Conservation (phyloP, 2,113 vertebrate species). For the Progne subis region DNA sequence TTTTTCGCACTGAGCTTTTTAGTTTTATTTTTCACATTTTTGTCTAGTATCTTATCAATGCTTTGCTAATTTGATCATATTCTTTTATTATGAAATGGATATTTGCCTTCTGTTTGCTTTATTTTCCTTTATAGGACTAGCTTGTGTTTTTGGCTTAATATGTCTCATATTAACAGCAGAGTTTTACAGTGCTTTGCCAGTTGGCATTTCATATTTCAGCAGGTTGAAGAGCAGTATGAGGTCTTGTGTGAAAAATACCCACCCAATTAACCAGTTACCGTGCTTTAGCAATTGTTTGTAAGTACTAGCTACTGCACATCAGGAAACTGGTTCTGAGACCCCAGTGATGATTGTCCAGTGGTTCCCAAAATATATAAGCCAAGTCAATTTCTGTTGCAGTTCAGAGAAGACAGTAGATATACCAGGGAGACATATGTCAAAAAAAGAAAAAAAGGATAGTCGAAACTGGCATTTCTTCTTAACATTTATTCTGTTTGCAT, state of each 20-base stretch:
- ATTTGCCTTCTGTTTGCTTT: slow-evolving; percentile 54
- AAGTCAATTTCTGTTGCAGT: background rate
- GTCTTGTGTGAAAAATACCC: slow-evolving; percentile 41
- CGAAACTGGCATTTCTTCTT: background rate
- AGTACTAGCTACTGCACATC: background rate
- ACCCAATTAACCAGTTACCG: slow-evolving; percentile 32
- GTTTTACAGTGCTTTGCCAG: slow-evolving; percentile 47
- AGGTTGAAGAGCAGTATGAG: slow-evolving; percentile 66
- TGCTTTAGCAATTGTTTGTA: background rate
- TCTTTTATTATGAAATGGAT: slow-evolving; percentile 65
- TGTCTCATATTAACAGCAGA: slow-evolving; percentile 39
- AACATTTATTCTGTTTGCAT: background rate
- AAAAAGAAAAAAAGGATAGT: background rate
- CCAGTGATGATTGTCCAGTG: background rate
- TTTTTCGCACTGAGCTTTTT: background rate
- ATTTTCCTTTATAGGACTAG: slow-evolving; percentile 32
- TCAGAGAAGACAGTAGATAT: background rate
- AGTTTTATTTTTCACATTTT: background rate
- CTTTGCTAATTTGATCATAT: background rate
- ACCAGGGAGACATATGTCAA: background rate
- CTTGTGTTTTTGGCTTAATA: slow-evolving; percentile 56
- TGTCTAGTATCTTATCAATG: background rate
- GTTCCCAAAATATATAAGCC: background rate
- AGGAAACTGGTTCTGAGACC: background rate
- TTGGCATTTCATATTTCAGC: slow-evolving; percentile 60